phyloP scores from a whole-genome alignment of 2,113 vertebrate species.

The Epinephelus cyanopodus region DNA sequence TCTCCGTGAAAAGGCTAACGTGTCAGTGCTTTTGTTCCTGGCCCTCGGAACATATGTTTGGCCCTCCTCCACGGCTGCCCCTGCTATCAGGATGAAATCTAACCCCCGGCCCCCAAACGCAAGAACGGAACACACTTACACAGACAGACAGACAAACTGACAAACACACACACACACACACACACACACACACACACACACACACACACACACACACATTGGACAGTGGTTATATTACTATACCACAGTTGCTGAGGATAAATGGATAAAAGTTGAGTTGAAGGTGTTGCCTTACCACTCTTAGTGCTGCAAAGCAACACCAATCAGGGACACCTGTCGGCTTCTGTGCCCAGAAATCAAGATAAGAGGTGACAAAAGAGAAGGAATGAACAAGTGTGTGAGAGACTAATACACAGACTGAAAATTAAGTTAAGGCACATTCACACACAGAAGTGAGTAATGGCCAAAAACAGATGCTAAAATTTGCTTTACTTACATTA shows the following conservation, averaged over 20 bases:
- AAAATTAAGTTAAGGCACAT: slow-evolving; percentile 17
- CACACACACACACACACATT: slow-evolving; percentile 40
- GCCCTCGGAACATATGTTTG: slow-evolving; percentile 86
- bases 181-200: slow-evolving; percentile 26
- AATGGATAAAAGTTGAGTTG: slow-evolving; percentile 68
- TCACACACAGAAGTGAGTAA: neutral
- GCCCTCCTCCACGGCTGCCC: slow-evolving; percentile 79
- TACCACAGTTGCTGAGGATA: slow-evolving; percentile 77
- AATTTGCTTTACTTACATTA: neutral
- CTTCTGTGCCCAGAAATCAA: slow-evolving; percentile 60
- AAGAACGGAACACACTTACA: slow-evolving; percentile 64
- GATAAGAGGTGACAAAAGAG: slow-evolving; percentile 70
- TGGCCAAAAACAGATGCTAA: neutral
- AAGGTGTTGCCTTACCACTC: slow-evolving; percentile 77
- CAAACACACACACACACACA: slow-evolving; percentile 39
- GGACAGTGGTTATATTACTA: slow-evolving; percentile 73
- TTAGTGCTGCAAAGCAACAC: slow-evolving; percentile 60
- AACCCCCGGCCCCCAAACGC: slow-evolving; percentile 72
- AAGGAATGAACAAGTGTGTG: slow-evolving; percentile 52
- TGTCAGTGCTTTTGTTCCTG: slow-evolving; percentile 87
- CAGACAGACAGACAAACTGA: slow-evolving; percentile 41
- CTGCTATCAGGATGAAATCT: slow-evolving; percentile 85
- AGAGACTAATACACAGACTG: slow-evolving; percentile 22
- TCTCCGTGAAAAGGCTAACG: slow-evolving; percentile 90
- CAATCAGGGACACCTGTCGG: slow-evolving; percentile 70